A percentile compares a stretch with the other conserved stretches of the same genome.
These are phyloP conservation scores for Hycleus phaleratus DNA, from an alignment of 1,140 invertebrate genomes.

Conservation along the genomic window DNA sequence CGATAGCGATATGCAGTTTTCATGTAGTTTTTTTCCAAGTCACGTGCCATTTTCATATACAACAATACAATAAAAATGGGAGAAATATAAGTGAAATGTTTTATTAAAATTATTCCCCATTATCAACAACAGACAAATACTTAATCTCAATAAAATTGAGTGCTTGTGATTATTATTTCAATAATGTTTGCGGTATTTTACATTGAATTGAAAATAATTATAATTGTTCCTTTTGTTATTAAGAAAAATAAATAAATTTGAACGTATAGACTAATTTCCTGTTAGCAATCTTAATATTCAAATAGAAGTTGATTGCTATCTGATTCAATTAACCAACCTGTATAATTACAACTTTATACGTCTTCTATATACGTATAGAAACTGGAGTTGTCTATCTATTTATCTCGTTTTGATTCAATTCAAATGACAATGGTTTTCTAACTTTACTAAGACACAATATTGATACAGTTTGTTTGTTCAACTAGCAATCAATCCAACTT, in stretches of 20 bases:
- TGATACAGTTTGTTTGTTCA: constrained; percentile 3
- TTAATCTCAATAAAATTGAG: constrained; percentile 7
- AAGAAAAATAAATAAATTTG: no score
- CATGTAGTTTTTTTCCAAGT: constrained; percentile 13
- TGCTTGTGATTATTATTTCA: constrained; percentile 13
- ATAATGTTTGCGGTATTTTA: no score
- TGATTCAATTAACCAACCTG: constrained; percentile 18
- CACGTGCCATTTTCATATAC: background rate
- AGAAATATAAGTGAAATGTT: no score
- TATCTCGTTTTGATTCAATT: constrained; percentile 1
- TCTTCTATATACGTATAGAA: background rate
- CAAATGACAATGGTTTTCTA: constrained; percentile 11
- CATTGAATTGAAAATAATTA: no score
- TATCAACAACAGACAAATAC: no score
- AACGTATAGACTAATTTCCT: no score
- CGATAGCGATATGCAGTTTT: constrained; percentile 15
- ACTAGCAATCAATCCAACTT: no score
- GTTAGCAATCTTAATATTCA: no score
- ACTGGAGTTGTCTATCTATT: background rate
- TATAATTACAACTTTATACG: constrained; percentile 17
- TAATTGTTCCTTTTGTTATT: no score
- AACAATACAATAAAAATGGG: no score
- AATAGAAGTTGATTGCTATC: constrained; percentile 3
- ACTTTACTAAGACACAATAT: constrained; percentile 5
- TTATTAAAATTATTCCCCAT: no score